These are phyloP conservation scores for Heliopora coerulea DNA, from an alignment of 92 coral and sea anemone species.

Conservation along the genomic window DNA sequence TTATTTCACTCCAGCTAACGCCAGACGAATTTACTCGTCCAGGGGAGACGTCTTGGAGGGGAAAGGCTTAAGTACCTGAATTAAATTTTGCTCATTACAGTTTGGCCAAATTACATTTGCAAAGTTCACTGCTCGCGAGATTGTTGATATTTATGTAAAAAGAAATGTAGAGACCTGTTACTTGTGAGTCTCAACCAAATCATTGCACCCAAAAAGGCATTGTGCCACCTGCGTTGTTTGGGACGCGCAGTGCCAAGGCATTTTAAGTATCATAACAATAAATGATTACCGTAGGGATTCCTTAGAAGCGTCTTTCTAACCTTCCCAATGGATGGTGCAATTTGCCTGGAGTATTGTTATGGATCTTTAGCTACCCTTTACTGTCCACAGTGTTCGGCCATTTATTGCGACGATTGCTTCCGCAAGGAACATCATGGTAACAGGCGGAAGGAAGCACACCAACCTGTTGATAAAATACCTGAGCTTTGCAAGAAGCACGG, in stretches of 20 bases:
- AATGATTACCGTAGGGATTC: conserved; percentile 7
- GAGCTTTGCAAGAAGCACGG: conserved; percentile 76
- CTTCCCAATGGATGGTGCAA: not conserved
- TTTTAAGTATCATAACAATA: too few species aligned
- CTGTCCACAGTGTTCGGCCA: conserved; percentile 91
- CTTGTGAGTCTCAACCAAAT: not conserved
- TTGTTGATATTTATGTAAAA: too few species aligned
- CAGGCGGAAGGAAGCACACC: conserved; percentile 76
- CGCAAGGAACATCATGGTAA: conserved; percentile 75
- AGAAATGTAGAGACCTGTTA: not conserved
- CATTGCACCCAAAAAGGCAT: not conserved
- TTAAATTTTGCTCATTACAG: too few species aligned
- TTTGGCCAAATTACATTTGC: too few species aligned
- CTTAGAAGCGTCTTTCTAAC: not conserved
- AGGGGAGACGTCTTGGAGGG: too few species aligned
- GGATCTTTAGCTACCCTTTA: conserved; percentile 73
- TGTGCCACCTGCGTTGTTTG: conserved; percentile 4
- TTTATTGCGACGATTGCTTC: conserved; percentile 78
- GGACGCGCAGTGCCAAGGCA: not conserved
- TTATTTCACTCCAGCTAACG: too few species aligned
- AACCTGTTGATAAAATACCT: conserved; percentile 62
- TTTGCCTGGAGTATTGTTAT: conserved; percentile 64
- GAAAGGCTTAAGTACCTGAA: too few species aligned
- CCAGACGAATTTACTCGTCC: too few species aligned
- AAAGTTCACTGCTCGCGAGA: too few species aligned